phyloP scores from a whole-genome alignment of 2,113 vertebrate genomes.

The Dermatemys mawii region DNA sequence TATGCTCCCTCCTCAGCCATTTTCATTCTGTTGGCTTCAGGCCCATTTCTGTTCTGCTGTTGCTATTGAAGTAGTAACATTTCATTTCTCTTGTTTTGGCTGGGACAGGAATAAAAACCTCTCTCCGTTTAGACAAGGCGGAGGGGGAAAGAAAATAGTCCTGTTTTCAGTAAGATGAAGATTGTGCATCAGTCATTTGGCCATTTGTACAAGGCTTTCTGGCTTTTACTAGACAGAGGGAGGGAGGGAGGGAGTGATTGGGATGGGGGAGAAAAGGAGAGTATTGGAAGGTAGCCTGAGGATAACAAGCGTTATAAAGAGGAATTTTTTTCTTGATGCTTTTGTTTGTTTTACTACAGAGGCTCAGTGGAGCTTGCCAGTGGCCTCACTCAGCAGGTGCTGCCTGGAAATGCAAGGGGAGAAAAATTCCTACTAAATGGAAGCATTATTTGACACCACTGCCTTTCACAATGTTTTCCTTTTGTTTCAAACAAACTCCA shows the following conservation, averaged over 20 bases:
- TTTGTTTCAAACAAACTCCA: conserved; percentile 75
- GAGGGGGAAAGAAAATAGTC: conserved; percentile 31
- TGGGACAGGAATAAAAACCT: neutral
- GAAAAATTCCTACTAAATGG: conserved; percentile 78
- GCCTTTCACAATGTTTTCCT: conserved; percentile 76
- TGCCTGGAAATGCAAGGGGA: conserved; percentile 77
- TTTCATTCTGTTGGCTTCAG: neutral
- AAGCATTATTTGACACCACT: conserved; percentile 76
- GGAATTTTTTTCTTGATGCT: conserved; percentile 77
- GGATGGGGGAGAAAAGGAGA: conserved; percentile 53
- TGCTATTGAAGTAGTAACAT: neutral
- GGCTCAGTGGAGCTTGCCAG: conserved; percentile 75
- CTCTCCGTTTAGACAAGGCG: neutral
- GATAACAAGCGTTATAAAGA: conserved; percentile 79
- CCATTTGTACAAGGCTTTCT: conserved; percentile 65
- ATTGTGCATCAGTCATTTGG: conserved; percentile 38
- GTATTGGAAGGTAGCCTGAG: conserved; percentile 75
- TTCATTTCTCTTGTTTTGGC: neutral
- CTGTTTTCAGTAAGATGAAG: conserved; percentile 50
- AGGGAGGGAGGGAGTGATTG: conserved; percentile 14
- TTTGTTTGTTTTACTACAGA: conserved; percentile 80
- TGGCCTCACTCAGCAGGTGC: conserved; percentile 77
- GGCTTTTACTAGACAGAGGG: conserved; percentile 33
- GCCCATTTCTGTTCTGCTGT: conserved; percentile 4
- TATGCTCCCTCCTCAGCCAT: neutral